phyloP scores from a whole-genome alignment of 2,113 vertebrate genomes.

The Herpetotheres cachinnans region DNA sequence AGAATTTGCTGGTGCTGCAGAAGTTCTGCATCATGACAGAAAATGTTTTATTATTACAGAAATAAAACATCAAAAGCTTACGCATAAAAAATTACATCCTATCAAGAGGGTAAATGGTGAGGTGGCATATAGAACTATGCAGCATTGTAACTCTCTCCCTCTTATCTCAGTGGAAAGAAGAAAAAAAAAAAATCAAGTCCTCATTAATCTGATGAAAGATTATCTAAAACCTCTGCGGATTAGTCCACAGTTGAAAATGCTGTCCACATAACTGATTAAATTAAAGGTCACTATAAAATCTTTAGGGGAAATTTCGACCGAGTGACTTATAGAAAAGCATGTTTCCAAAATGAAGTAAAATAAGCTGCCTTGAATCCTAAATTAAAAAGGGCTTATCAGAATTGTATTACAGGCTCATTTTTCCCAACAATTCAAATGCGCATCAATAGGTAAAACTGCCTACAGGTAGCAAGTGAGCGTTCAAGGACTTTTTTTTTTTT shows the following conservation, averaged over 20 bases:
- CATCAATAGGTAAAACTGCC: not conserved
- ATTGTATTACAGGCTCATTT: not conserved
- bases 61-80: not conserved
- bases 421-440: not conserved
- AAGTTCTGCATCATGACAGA: not conserved
- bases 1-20: not conserved
- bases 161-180: not conserved
- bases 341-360: not conserved
- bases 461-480: not conserved
- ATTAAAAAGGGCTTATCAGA: not conserved
- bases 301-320: not conserved
- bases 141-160: not conserved
- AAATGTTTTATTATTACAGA: not conserved
- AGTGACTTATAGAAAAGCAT: not conserved
- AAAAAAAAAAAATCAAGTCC: not conserved
- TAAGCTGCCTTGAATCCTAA: not conserved
- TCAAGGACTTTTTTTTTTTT: not conserved
- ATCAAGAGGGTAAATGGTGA: not conserved
- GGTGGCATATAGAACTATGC: not conserved
- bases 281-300: constrained; percentile 6
- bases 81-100: not conserved
- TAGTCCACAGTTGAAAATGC: not conserved
- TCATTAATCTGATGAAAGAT: constrained; percentile 42
- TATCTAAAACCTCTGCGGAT: not conserved
- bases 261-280: not conserved